Conservation (phyloP, 2,888 invertebrate species). For the Plagodis pulveraria region DNA sequence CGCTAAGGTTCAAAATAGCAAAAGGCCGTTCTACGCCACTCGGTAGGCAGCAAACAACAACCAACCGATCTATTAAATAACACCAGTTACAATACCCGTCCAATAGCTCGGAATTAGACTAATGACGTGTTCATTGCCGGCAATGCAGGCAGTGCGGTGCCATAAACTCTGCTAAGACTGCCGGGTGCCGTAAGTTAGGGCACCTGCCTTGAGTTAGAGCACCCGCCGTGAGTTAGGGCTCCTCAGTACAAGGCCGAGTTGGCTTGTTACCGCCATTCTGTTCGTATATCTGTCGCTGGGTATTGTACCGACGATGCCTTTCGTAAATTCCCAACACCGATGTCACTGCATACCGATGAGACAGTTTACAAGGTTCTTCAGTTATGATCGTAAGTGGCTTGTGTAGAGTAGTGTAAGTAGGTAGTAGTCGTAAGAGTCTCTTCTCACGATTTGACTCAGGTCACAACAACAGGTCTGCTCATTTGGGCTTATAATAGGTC, state of each 20-base stretch:
- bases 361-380: slow-evolving; percentile 1
- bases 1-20: too few species aligned
- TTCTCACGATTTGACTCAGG: neutral
- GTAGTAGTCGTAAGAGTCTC: too few species aligned
- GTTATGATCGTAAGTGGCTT: too few species aligned
- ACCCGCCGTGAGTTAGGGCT: slow-evolving; percentile 24
- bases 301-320: slow-evolving; percentile 3
- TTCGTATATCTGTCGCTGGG: slow-evolving; percentile 35
- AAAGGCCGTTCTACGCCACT: too few species aligned
- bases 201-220: slow-evolving; percentile 23
- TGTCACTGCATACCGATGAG: neutral
- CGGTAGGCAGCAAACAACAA: neutral
- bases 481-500: too few species aligned
- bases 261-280: slow-evolving; percentile 6
- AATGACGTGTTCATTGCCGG: slow-evolving; percentile 11
- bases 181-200: slow-evolving; percentile 21
- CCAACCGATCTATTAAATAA: neutral
- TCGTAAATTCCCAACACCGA: slow-evolving; percentile 6
- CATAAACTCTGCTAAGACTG: slow-evolving; percentile 18
- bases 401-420: too few species aligned
- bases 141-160: slow-evolving; percentile 11
- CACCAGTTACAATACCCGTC: slow-evolving; percentile 2
- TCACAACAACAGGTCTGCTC: neutral
- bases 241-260: slow-evolving; percentile 9
- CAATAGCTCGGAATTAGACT: slow-evolving; percentile 3